A percentile compares a stretch with the other conserved stretches of the same genome.
Conservation (phyloP, 2,888 invertebrate species). For the Allygus modestus region DNA sequence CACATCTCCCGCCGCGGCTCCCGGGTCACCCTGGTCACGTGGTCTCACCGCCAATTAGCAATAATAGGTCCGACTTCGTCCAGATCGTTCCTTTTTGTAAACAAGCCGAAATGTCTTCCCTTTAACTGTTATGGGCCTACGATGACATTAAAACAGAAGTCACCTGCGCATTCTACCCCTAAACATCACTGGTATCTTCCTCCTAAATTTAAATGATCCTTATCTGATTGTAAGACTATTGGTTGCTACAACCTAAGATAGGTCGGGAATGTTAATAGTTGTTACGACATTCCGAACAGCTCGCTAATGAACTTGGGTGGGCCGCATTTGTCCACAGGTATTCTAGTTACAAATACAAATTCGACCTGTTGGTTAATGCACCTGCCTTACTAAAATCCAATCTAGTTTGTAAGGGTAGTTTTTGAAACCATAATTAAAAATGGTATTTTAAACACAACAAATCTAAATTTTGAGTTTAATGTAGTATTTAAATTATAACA, state of each 20-base stretch:
- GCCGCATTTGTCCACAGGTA: background rate
- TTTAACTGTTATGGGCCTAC: conserved; percentile 25
- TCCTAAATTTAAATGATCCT: conserved; percentile 15
- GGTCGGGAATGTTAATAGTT: conserved; percentile 41
- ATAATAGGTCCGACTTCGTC: conserved; percentile 23
- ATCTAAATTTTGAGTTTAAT: too few relatives aligned
- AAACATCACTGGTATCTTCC: background rate
- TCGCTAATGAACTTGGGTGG: conserved; percentile 43
- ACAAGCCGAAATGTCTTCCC: conserved; percentile 14
- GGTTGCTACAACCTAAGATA: conserved; percentile 25
- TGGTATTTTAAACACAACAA: too few relatives aligned
- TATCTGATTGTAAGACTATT: conserved; percentile 35
- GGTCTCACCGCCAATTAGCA: conserved; percentile 37
- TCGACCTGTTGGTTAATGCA: background rate
- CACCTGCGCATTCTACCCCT: conserved; percentile 47
- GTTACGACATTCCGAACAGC: background rate
- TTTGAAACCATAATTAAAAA: too few relatives aligned
- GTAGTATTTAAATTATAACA: too few relatives aligned
- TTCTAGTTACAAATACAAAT: background rate
- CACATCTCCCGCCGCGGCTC: background rate
- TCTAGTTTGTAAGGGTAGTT: too few relatives aligned
- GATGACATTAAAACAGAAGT: conserved; percentile 32
- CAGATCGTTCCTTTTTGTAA: conserved; percentile 3
- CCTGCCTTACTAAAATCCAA: too few relatives aligned
- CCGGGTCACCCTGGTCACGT: background rate